Conservation (phyloP, 2,888 invertebrate genomes). For the Pinctada fucata region DNA sequence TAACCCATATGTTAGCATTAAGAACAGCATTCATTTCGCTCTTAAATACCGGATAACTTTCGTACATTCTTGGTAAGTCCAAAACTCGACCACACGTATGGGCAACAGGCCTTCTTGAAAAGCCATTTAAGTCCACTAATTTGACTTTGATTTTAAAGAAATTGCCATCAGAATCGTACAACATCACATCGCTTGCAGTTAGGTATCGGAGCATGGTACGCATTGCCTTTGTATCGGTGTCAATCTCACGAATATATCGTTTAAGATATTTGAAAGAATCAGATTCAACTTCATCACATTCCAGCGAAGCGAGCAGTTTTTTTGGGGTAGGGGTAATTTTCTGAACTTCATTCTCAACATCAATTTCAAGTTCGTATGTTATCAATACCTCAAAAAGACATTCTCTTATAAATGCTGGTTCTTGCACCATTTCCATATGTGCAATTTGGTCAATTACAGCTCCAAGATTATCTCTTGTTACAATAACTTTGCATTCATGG, state of each 20-base stretch:
- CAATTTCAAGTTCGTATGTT: constrained; percentile 17
- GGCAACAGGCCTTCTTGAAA: constrained; percentile 19
- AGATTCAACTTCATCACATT: constrained; percentile 29
- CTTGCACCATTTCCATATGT: constrained; percentile 21
- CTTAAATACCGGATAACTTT: constrained; percentile 30
- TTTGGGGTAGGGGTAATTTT: constrained; percentile 22
- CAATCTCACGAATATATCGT: constrained; percentile 24
- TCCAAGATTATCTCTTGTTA: constrained; percentile 20
- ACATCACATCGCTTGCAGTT: constrained; percentile 29
- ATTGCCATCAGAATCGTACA: constrained; percentile 8
- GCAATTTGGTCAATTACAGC: constrained; percentile 30
- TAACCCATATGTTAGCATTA: constrained; percentile 28
- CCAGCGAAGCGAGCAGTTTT: constrained; percentile 10
- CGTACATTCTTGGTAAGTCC: constrained; percentile 14
- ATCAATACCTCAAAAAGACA: constrained; percentile 22
- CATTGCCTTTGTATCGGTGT: constrained; percentile 8
- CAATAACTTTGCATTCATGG: constrained; percentile 29
- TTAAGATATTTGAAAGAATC: constrained; percentile 29
- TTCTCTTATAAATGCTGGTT: constrained; percentile 28
- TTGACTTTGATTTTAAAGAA: constrained; percentile 22
- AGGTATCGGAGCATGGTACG: constrained; percentile 21
- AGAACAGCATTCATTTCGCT: constrained; percentile 28
- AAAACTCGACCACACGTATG: constrained; percentile 27
- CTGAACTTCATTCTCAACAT: constrained; percentile 14
- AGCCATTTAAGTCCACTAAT: constrained; percentile 16